These are phyloP conservation scores for Solenopsis fugax DNA, from an alignment of 1,140 invertebrate species.

Conservation along the genomic window DNA sequence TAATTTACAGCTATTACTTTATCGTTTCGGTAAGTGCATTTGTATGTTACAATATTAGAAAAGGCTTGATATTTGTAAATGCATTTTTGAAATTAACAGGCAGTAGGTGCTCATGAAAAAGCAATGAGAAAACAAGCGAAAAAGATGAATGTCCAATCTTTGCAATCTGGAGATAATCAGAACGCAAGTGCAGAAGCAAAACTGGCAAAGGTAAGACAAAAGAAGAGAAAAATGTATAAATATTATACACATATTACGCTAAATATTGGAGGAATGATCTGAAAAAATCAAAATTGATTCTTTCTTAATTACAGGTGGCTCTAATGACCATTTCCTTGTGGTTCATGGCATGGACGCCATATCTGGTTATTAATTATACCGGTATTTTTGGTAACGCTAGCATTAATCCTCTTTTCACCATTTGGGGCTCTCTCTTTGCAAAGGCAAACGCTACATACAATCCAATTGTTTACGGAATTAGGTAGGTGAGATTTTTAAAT, in stretches of 20 bases:
- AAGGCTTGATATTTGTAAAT: background rate
- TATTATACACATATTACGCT: background rate
- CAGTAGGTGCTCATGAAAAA: constrained; percentile 93
- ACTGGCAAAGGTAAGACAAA: constrained; percentile 89
- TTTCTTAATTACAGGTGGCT: constrained; percentile 87
- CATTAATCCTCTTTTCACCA: constrained; percentile 91
- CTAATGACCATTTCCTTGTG: constrained; percentile 93
- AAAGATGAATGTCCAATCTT: constrained; percentile 94
- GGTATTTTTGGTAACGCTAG: constrained; percentile 90
- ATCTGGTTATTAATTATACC: constrained; percentile 92
- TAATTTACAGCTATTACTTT: constrained; percentile 93
- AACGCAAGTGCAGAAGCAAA: constrained; percentile 91
- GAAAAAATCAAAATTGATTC: background rate
- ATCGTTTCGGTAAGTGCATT: constrained; percentile 87
- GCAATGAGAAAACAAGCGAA: constrained; percentile 94
- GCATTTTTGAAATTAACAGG: constrained; percentile 80
- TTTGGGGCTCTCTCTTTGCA: constrained; percentile 93
- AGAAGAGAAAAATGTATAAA: background rate
- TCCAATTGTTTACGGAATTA: constrained; percentile 94
- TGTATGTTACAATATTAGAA: background rate
- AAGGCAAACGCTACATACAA: constrained; percentile 94
- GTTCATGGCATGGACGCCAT: constrained; percentile 95
- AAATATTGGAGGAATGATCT: background rate
- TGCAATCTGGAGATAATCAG: constrained; percentile 90
- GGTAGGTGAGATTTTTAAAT: constrained; percentile 82